Percentiles rank a stretch among this genome's conserved stretches.
These are phyloP conservation scores for Ophonus ardosiacus DNA, from an alignment of 2,888 invertebrate genomes.

Conservation along the genomic window DNA sequence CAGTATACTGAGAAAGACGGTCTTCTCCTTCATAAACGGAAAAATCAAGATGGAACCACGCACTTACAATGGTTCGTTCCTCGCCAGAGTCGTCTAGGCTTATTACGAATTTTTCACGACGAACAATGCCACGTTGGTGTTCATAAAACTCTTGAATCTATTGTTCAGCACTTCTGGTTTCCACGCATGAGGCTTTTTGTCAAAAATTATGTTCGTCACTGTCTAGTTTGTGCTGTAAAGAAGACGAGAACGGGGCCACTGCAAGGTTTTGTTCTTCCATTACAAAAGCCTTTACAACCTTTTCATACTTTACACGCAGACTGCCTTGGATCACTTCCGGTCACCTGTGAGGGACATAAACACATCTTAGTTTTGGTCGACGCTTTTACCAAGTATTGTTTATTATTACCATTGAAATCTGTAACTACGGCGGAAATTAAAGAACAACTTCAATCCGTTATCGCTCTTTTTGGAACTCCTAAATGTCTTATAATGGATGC, in stretches of 20 bases:
- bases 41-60: slow-evolving; percentile 51
- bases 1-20: too few species aligned
- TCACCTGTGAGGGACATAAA: too few species aligned
- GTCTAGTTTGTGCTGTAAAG: slow-evolving; percentile 66
- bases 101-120: slow-evolving; percentile 68
- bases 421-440: slow-evolving; percentile 65
- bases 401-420: too few species aligned
- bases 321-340: slow-evolving; percentile 64
- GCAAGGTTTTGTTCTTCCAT: slow-evolving; percentile 60
- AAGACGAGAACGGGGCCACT: slow-evolving; percentile 67
- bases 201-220: slow-evolving; percentile 68
- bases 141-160: slow-evolving; percentile 67
- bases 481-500: too few species aligned
- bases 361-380: too few species aligned
- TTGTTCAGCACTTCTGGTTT: slow-evolving; percentile 68
- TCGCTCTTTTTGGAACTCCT: slow-evolving; percentile 67
- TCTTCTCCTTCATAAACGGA: not conserved
- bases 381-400: too few species aligned
- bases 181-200: slow-evolving; percentile 57
- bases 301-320: slow-evolving; percentile 65
- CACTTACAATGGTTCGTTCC: slow-evolving; percentile 65
- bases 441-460: slow-evolving; percentile 62
- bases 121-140: slow-evolving; percentile 61
- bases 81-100: slow-evolving; percentile 66
- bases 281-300: slow-evolving; percentile 56